Base-by-base conservation (phyloP, 1,140 invertebrate genomes). In the Cydia pomonella region DNA sequence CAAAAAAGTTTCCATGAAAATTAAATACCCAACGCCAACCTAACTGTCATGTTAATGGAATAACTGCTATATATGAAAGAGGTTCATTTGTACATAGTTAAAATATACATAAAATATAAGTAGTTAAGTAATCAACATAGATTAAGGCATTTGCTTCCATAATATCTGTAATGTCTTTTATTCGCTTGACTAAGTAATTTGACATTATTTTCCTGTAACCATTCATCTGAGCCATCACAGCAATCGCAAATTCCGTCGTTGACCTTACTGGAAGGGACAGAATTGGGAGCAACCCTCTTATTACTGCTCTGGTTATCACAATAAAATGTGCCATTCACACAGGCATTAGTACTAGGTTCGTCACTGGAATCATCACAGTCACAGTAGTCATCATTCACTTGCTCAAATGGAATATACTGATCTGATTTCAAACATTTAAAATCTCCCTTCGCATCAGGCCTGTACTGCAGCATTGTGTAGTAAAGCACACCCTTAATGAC, bases 161-260 rank as follows among this genome's bases (percentile, higher is more conserved):
- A 87, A 80, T 82, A 78, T 76, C 90, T 90, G 29, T 77, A 81
- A 74, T 87, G 80, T 74, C 79, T 84, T 16, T 47, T 44, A 74
- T 75, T 78, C 53, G 76, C 79, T 76, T 93, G 90, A 29, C 89
- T 88, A 7, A 92, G 76, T 59, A 92, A 74, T 75, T 84, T 84
- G 9, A 80, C 73, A 29, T 77, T 79, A n/a, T 74, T 16, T 13
- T 77, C 33, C 72, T 77, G 73, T 1, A 86, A 69, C 94, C 95
- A 96, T 86, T 97, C 97, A 89, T 97, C 97, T 50, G 96, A 96
- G 33, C 97, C 96, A 93, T 97, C 96, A 90, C 96, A 97, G 94
- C 97, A 97, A 87, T 97, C 98, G 94, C 98, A 99, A 75, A 98
- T 96, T 16, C 97, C 97, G 95, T 99, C 98, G 93, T 99, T 98